These are phyloP conservation scores for Clarias laeviceps DNA, from an alignment of 2,797 vertebrate species.

Conservation along the genomic window DNA sequence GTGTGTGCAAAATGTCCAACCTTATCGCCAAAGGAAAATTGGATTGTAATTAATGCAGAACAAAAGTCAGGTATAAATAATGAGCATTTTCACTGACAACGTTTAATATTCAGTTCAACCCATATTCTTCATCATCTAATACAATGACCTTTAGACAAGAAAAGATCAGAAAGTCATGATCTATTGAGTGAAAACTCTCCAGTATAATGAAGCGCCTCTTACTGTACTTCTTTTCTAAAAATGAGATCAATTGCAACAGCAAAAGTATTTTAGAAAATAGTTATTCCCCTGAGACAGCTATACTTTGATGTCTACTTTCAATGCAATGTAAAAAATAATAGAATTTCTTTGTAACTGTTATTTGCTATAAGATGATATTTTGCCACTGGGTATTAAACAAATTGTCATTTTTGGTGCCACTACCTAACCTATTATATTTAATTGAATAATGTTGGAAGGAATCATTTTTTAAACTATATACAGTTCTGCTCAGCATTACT, in stretches of 20 bases:
- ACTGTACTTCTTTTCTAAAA: conserved; percentile 34
- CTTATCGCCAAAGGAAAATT: conserved; percentile 40
- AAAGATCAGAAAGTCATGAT: conserved; percentile 32
- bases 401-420: neutral
- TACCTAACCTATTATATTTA: neutral
- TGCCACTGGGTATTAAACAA: neutral
- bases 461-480: neutral
- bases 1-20: conserved; percentile 25
- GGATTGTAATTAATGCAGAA: conserved; percentile 48
- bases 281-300: neutral
- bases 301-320: neutral
- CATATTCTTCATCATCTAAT: conserved; percentile 25
- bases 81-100: conserved; percentile 16
- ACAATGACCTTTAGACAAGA: conserved; percentile 15
- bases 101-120: conserved; percentile 29
- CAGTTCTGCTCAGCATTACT: conserved; percentile 28
- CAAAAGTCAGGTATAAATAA: conserved; percentile 36
- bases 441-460: neutral
- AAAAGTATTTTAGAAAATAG: conserved; percentile 12
- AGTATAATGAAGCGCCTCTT: neutral
- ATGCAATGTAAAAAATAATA: neutral
- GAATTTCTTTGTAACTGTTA: neutral
- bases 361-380: neutral
- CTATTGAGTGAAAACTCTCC: conserved; percentile 28
- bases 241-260: conserved; percentile 24